Evolutionary conservation across 2,113 vertebrate genomes (phyloP), one percentile per base, ranked within the genome.

Genomic region (Nipponia nippon): DNA sequence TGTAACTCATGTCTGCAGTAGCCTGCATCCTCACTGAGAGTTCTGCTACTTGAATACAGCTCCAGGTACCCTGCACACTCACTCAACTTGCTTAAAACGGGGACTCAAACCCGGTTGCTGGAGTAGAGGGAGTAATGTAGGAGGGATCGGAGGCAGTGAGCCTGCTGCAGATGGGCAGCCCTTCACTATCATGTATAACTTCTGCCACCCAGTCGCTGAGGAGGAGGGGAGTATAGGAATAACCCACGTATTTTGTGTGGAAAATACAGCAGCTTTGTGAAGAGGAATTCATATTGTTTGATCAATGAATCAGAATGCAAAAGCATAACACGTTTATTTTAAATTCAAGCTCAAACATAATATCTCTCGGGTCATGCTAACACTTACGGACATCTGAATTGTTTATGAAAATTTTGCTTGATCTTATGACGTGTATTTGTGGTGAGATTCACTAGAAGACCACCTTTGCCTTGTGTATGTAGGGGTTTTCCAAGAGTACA

Each of bases 271-370:
- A n/a, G 13, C 75, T 77, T 58, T 62, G 29, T 19, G 17, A 73
- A 55, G n/a, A 78, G 69, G 58, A 47, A 36, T 36, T 61, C 3
- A 0, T 78, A 8, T 61, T 4, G 2, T 42, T 83, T 29, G 56
- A 17, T 91, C 83, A 95, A 53, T 38, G 73, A 95, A 90, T 59
- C 10, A 93, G 62, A 73, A 70, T 58, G 84, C 89, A 91, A 91
- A 92, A 94, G 13, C 53, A 13, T n/a, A 83, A 46, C 62, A 70
- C 21, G 18, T 95, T 97, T 97, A 95, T 96, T 94, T 82, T 65
- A 47, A 76, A 89, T 66, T 72, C 84, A 91, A 91, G 29, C 82
- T 93, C 78, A 95, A 95, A 95, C 92, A 77, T 32, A 67, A 2
- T 38, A 73, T 7, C 36, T 82, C 58, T 80, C 0, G 16, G 69